phyloP scores from a whole-genome alignment of 2,797 vertebrate genomes.

The Leptoclinus maculatus region DNA sequence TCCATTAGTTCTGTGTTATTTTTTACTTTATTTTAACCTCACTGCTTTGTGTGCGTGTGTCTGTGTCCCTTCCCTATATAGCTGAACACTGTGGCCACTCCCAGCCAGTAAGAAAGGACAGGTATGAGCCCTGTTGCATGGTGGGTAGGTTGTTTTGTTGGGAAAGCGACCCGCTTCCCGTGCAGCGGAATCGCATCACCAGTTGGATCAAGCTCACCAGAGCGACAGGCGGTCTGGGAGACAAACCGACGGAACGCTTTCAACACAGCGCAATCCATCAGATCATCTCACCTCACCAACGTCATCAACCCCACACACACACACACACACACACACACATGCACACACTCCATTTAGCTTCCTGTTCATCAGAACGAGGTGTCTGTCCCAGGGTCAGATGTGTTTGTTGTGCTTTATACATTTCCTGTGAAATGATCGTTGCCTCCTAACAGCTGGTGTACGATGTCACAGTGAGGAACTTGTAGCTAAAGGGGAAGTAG shows the following conservation, averaged over 20 bases:
- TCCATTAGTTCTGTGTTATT: conserved; percentile 32
- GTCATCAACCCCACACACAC: conserved; percentile 8
- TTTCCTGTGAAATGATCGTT: conserved; percentile 25
- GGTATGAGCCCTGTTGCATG: conserved; percentile 61
- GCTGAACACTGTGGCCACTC: conserved; percentile 77
- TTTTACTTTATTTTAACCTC: conserved; percentile 64
- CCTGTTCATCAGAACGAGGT: background rate
- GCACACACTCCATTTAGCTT: conserved; percentile 9
- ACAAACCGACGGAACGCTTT: conserved; percentile 8
- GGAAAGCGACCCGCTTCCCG: conserved; percentile 39
- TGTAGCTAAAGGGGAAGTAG: conserved; percentile 42
- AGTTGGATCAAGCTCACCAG: conserved; percentile 21
- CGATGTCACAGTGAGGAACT: conserved; percentile 33
- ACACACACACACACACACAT: background rate
- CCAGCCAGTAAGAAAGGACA: conserved; percentile 65
- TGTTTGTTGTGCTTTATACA: conserved; percentile 19
- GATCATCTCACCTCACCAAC: conserved; percentile 24
- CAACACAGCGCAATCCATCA: background rate
- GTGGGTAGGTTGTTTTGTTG: conserved; percentile 57
- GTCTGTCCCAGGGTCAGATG: background rate
- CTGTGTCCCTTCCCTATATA: conserved; percentile 61
- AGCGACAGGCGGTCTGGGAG: conserved; percentile 19
- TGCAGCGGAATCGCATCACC: conserved; percentile 31
- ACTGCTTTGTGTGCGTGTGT: conserved; percentile 65
- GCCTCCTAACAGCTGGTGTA: conserved; percentile 30